These are phyloP conservation scores for Bombus huntii DNA, from an alignment of 1,140 invertebrate genomes.

Conservation along the genomic window DNA sequence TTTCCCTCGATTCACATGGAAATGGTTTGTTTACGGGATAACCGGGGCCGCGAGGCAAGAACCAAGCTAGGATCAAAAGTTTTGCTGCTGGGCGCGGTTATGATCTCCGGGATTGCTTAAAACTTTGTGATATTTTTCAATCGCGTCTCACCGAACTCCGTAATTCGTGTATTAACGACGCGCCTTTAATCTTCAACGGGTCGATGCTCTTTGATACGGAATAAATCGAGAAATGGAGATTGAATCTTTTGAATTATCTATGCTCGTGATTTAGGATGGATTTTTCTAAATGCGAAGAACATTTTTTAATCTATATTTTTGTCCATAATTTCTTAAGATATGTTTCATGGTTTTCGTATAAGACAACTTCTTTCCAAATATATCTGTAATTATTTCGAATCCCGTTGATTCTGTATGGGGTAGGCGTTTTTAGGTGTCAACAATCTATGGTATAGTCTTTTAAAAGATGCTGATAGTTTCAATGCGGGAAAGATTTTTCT, in stretches of 20 bases:
- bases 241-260: not conserved
- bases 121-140: constrained; percentile 12
- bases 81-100: not conserved
- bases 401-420: too few relatives aligned
- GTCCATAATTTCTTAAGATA: not conserved
- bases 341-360: too few relatives aligned
- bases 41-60: not conserved
- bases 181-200: not conserved
- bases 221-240: not conserved
- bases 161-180: constrained; percentile 3
- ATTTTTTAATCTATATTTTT: not conserved
- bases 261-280: not conserved
- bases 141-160: not conserved
- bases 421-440: too few relatives aligned
- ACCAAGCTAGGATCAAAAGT: not conserved
- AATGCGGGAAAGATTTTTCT: too few relatives aligned
- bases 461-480: too few relatives aligned
- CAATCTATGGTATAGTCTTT: too few relatives aligned
- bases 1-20: constrained; percentile 44
- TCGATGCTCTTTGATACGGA: not conserved
- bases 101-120: not conserved
- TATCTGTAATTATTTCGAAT: too few relatives aligned
- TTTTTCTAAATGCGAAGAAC: not conserved
- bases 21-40: constrained; percentile 41
- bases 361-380: too few relatives aligned